Evolutionary conservation across 2,797 vertebrate genomes (phyloP).

Genomic region (Bradypus variegatus): DNA sequence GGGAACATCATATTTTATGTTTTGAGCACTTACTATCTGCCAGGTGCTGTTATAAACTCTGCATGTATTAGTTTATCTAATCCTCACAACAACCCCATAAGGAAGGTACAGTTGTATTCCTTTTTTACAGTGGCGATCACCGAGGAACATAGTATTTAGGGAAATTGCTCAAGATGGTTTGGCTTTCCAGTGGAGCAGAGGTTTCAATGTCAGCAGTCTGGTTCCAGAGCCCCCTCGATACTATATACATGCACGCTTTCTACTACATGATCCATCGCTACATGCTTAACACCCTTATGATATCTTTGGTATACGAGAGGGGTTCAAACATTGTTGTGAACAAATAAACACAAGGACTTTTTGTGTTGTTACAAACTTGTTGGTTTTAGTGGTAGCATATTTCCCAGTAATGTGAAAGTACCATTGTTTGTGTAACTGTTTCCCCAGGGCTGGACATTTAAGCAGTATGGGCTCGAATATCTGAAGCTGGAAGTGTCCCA

Average conservation of each 20-base stretch:
- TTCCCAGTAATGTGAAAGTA: background rate
- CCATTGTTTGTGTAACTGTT: background rate
- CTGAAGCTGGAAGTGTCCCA: background rate
- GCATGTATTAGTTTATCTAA: background rate
- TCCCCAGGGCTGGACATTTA: background rate
- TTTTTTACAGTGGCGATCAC: background rate
- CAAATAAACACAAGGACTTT: slow-evolving; percentile 11
- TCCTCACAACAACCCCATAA: background rate
- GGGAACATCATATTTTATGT: background rate
- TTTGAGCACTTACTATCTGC: background rate
- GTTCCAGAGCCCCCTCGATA: background rate
- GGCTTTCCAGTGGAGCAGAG: background rate
- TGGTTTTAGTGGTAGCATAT: background rate
- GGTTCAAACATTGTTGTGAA: background rate
- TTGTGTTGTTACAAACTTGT: slow-evolving; percentile 7
- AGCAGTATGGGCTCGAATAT: background rate
- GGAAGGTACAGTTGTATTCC: background rate
- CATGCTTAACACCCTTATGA: background rate
- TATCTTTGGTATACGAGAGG: background rate
- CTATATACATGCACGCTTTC: background rate
- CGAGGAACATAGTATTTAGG: background rate
- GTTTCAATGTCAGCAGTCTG: background rate
- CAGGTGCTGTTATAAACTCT: background rate
- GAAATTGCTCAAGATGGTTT: background rate
- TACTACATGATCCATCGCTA: background rate